Conservation (phyloP, 2,888 invertebrate genomes). For the Actias luna region DNA sequence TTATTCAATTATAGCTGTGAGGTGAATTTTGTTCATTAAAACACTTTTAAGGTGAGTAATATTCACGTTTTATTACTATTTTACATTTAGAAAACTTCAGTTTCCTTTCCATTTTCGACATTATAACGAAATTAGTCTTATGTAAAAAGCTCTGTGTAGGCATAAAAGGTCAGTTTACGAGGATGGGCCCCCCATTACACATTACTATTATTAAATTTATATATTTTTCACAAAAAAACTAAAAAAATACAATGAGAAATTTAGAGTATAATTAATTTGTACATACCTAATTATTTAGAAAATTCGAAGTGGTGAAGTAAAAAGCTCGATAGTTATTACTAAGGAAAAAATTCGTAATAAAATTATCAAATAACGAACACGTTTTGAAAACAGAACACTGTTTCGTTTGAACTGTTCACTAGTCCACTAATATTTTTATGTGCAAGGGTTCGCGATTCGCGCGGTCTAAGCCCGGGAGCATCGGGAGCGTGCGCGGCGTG, state of each 20-base stretch:
- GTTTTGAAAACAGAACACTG: conserved; percentile 22
- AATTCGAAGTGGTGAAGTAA: conserved; percentile 5
- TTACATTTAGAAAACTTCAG: not conserved
- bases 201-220: not conserved
- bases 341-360: not conserved
- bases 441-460: conserved; percentile 42
- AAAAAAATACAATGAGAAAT: not conserved
- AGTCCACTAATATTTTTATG: conserved; percentile 39
- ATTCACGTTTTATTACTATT: not conserved
- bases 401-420: conserved; percentile 39
- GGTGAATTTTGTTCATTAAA: not conserved
- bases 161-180: conserved; percentile 1
- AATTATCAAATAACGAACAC: conserved; percentile 14
- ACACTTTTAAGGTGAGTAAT: not conserved
- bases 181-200: not conserved
- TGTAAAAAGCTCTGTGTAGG: conserved; percentile 3
- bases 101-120: not conserved
- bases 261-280: not conserved
- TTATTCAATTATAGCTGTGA: conserved; percentile 34
- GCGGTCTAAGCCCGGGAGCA: conserved; percentile 37
- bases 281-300: conserved; percentile 16
- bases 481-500: conserved; percentile 52
- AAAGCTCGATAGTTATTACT: conserved; percentile 8
- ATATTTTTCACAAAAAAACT: not conserved
- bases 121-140: not conserved